Evolutionary conservation across 2,888 invertebrate species (phyloP).

Genomic region (Drosophila hamatofila): DNA sequence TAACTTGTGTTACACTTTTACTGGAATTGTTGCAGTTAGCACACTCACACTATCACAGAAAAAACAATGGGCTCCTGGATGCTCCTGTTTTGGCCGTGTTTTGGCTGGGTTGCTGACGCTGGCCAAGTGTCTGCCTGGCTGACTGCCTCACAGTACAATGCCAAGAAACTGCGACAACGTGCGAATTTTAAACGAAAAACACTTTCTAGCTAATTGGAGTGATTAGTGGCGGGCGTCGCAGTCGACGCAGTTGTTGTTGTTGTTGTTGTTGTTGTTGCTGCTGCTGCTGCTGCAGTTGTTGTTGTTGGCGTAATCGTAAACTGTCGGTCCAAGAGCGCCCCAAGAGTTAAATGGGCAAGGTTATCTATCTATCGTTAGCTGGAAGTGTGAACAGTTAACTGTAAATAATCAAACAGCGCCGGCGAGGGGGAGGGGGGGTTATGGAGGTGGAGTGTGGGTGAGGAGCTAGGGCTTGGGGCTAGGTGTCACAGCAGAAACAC

Average conservation of each 20-base stretch:
- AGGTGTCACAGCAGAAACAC: slow-evolving; percentile 2
- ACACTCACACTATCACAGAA: slow-evolving; percentile 32
- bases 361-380: slow-evolving; percentile 51
- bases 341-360: slow-evolving; percentile 60
- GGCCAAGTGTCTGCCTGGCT: slow-evolving; percentile 56
- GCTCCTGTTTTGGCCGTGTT: slow-evolving; percentile 1
- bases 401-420: slow-evolving; percentile 43
- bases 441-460: no score
- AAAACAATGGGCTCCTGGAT: slow-evolving; percentile 23
- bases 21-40: no score
- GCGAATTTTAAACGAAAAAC: slow-evolving; percentile 83
- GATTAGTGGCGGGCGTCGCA: slow-evolving; percentile 69
- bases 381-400: slow-evolving; percentile 43
- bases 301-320: slow-evolving; percentile 42
- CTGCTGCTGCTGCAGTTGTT: slow-evolving; percentile 4
- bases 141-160: slow-evolving; percentile 76
- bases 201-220: slow-evolving; percentile 77
- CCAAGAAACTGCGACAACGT: slow-evolving; percentile 80
- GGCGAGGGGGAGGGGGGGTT: neutral
- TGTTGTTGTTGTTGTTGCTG: slow-evolving; percentile 9
- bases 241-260: slow-evolving; percentile 10
- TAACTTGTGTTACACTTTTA: neutral
- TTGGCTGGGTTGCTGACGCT: slow-evolving; percentile 10
- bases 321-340: slow-evolving; percentile 53
- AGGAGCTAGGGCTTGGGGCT: neutral